phyloP scores from a whole-genome alignment of 2,113 vertebrate genomes.

The Lathamus discolor region DNA sequence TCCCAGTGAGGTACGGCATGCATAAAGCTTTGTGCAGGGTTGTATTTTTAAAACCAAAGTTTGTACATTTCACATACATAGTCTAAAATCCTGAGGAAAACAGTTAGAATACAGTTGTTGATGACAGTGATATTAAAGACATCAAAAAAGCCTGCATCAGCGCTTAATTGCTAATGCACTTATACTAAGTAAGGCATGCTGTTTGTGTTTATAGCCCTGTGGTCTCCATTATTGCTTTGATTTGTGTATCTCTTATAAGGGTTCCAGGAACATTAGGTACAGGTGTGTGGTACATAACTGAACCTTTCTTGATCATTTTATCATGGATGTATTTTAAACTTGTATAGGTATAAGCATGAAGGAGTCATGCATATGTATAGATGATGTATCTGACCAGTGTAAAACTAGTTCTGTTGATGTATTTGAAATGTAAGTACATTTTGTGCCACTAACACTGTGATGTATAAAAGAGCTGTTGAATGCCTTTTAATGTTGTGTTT shows the following conservation, averaged over 20 bases:
- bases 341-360: constrained; percentile 76
- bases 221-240: constrained; percentile 19
- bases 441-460: constrained; percentile 92
- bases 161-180: not conserved
- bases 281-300: constrained; percentile 25
- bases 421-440: constrained; percentile 74
- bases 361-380: constrained; percentile 71
- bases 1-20: constrained; percentile 35
- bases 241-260: constrained; percentile 9
- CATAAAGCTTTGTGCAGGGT: constrained; percentile 24
- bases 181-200: constrained; percentile 5
- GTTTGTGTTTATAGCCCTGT: not conserved
- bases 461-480: constrained; percentile 77
- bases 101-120: not conserved
- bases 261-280: constrained; percentile 35
- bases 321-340: constrained; percentile 62
- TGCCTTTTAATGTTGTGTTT: constrained; percentile 79
- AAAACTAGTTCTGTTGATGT: constrained; percentile 65
- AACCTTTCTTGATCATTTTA: constrained; percentile 48
- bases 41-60: constrained; percentile 59
- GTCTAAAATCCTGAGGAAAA: constrained; percentile 25
- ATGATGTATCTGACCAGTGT: constrained; percentile 59
- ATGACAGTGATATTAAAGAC: not conserved
- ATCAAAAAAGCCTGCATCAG: not conserved
- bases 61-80: not conserved